Evolutionary conservation across 2,888 invertebrate genomes (phyloP).

Genomic region (Toxonevra muliebris): DNA sequence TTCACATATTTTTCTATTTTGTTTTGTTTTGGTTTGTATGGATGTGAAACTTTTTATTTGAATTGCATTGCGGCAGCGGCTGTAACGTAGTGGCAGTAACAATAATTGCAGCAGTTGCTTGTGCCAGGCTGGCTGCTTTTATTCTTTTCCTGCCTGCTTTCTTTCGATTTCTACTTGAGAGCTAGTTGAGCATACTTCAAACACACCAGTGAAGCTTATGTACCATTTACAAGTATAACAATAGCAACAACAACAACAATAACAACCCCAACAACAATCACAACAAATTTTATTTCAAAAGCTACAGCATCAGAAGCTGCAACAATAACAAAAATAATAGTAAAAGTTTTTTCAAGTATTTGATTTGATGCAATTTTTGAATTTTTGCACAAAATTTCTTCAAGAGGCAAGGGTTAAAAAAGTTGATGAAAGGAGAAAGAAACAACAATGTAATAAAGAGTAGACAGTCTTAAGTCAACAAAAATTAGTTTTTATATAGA

Average conservation of each 20-base stretch:
- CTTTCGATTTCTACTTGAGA: slow-evolving; percentile 29
- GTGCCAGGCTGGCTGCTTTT: slow-evolving; percentile 1
- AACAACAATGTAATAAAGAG: no score
- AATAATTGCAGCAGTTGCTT: background rate
- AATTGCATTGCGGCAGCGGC: background rate
- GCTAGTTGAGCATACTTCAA: slow-evolving; percentile 31
- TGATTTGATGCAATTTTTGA: no score
- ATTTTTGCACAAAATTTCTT: no score
- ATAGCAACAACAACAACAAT: background rate
- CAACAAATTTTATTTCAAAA: background rate
- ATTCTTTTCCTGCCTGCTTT: background rate
- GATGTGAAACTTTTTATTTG: no score
- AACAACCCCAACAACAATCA: background rate
- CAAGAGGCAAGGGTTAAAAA: no score
- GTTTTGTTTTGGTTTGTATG: slow-evolving; percentile 2
- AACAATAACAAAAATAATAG: no score
- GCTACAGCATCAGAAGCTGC: background rate
- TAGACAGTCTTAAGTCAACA: no score
- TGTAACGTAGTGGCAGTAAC: background rate
- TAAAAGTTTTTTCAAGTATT: no score
- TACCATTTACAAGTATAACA: background rate
- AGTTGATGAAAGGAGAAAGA: no score
- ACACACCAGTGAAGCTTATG: no score
- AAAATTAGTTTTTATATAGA: no score
- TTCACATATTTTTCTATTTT: background rate